Base-by-base conservation (phyloP, 2,888 invertebrate genomes). In the Seira sanloemensis region DNA sequence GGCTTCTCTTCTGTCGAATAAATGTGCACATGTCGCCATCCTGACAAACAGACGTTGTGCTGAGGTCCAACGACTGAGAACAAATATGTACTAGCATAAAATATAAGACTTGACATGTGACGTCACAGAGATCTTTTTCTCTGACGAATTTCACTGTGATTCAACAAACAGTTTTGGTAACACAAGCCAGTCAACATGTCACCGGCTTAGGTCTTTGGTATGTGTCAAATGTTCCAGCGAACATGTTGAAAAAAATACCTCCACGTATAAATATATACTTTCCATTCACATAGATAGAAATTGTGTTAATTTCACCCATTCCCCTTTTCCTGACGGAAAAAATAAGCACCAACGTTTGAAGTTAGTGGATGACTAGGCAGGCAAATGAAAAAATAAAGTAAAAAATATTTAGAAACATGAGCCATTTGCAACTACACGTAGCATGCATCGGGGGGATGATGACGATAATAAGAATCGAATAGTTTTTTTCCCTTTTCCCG, bases 341-440 rank as follows among this genome's bases (percentile, higher is more conserved):
- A 58, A 58, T 58, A n/a, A n/a, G n/a, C n/a, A n/a, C n/a, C 58
- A 16, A 4, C 12, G 4, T 58, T 18, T 58, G 58, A 58, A 58
- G n/a, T 58, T 58, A 2, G 58, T n/a, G 58, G 58, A 58, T 58
- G 58, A 58, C 58, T 58, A n/a, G 18, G 58, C 58, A 58, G 2
- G 58, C 9, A 18, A 18, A n/a, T 58, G 58, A 58, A 58, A 58
- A 58, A 58, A 58, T 7, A 18, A 37, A 12, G 37, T 37, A 37
- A 37, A 58, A 58, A 16, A n/a, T n/a, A n/a, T n/a, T n/a, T n/a
- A n/a, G n/a, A 58, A 58, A 58, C 58, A 58, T 58, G 58, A 58
- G n/a, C 2, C 58, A 58, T 58, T n/a, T 58, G 58, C 58, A 58
- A 4, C n/a, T 58, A 37, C 37, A 37, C n/a, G 58, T 58, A 58